Evolutionary conservation across 2,797 vertebrate genomes (phyloP).

Genomic region (Cossypha caffra): DNA sequence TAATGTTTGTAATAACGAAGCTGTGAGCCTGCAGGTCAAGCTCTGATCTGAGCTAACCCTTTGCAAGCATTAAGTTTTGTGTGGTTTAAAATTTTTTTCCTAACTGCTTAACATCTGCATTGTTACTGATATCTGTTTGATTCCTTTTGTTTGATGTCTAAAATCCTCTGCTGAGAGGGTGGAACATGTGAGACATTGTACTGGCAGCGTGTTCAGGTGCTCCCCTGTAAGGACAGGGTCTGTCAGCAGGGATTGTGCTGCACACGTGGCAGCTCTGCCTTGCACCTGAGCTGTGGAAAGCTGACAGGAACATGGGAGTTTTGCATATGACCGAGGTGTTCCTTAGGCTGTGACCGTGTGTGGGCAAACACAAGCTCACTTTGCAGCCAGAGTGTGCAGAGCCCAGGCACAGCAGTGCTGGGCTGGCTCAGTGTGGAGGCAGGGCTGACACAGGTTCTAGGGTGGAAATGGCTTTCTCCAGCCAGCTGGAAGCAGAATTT

Average conservation of each 20-base stretch:
- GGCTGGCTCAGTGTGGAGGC: not conserved
- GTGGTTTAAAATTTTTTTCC: accelerated
- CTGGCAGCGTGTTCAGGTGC: not conserved
- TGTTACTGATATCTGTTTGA: not conserved
- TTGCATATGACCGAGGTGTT: not conserved
- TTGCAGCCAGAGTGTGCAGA: not conserved
- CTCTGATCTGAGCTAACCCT: not conserved
- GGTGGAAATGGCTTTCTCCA: not conserved
- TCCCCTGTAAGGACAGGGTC: not conserved
- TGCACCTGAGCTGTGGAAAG: not conserved
- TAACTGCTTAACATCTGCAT: not conserved
- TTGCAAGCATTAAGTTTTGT: not conserved
- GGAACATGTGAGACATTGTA: not conserved
- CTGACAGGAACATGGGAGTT: not conserved
- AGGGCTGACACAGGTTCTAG: not conserved
- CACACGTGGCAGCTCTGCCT: not conserved
- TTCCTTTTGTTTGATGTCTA: not conserved
- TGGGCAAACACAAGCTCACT: not conserved
- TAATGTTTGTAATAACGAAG: not conserved
- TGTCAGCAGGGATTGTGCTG: not conserved
- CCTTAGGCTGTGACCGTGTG: not conserved
- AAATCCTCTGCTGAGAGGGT: not conserved
- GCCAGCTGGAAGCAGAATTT: not conserved
- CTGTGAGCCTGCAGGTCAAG: not conserved
- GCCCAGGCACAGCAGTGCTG: not conserved